phyloP scores from a whole-genome alignment of 2,797 vertebrate species.

The Tenualosa thibaudeaui region DNA sequence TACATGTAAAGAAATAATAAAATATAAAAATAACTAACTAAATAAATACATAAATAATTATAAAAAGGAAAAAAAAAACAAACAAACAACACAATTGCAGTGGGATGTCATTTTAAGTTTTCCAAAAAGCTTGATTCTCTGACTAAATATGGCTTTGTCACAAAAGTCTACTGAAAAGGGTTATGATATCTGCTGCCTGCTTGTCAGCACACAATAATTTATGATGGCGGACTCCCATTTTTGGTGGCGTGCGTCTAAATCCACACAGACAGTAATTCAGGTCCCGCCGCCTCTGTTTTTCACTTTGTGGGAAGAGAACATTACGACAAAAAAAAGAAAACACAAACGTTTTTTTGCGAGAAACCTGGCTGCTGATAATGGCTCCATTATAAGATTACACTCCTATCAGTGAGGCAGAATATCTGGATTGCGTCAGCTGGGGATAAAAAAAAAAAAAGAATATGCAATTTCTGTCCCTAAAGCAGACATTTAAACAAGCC shows the following conservation, averaged over 20 bases:
- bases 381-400: slow-evolving; percentile 63
- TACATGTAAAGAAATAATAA: too few species aligned
- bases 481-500: slow-evolving; percentile 63
- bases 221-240: background rate
- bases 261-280: slow-evolving; percentile 6
- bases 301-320: slow-evolving; percentile 8
- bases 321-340: background rate
- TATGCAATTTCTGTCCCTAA: slow-evolving; percentile 58
- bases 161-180: background rate
- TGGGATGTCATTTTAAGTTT: background rate
- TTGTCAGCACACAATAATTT: slow-evolving; percentile 8
- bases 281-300: background rate
- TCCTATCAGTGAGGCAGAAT: slow-evolving; percentile 61
- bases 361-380: slow-evolving; percentile 65
- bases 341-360: slow-evolving; percentile 57
- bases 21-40: too few species aligned
- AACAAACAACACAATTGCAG: background rate
- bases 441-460: slow-evolving; percentile 43
- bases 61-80: too few species aligned
- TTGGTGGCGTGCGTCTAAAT: background rate
- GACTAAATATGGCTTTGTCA: slow-evolving; percentile 15
- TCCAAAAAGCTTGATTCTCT: slow-evolving; percentile 13
- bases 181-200: slow-evolving; percentile 22
- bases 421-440: slow-evolving; percentile 49
- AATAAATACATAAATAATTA: too few species aligned